Percentiles rank a stretch among this genome's conserved stretches.
phyloP scores from a whole-genome alignment of 2,113 vertebrate species.

The Indicator maculatus region DNA sequence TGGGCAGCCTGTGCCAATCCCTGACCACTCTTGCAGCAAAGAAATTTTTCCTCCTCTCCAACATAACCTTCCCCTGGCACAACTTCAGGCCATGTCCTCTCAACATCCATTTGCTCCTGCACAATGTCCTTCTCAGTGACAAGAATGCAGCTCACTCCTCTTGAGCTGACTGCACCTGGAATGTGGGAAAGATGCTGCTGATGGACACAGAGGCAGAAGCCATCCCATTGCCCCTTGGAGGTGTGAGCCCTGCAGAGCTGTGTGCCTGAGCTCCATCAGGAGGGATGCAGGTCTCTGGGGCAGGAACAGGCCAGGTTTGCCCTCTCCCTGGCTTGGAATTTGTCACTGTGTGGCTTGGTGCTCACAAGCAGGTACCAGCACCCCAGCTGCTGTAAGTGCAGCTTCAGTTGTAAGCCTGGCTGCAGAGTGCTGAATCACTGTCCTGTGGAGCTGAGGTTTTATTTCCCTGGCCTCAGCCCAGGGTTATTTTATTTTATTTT shows the following conservation, averaged over 20 bases:
- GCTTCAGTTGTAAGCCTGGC: not conserved
- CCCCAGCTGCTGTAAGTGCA: not conserved
- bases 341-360: not conserved
- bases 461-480: not conserved
- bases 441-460: not conserved
- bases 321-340: not conserved
- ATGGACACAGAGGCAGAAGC: not conserved
- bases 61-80: too few species aligned
- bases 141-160: not conserved
- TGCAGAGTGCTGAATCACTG: not conserved
- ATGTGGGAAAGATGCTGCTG: not conserved
- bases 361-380: not conserved
- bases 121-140: not conserved
- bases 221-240: not conserved
- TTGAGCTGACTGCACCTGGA: not conserved
- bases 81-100: too few species aligned
- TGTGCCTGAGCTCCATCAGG: accelerated
- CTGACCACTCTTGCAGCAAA: too few species aligned
- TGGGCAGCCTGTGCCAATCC: too few species aligned
- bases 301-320: not conserved
- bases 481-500: not conserved
- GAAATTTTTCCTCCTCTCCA: too few species aligned
- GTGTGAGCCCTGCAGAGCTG: not conserved
- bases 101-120: not conserved
- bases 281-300: not conserved